Percentiles rank a stretch among this genome's conserved stretches.
phyloP scores from a whole-genome alignment of 2,888 invertebrate species.

The Acrocera orbiculus region DNA sequence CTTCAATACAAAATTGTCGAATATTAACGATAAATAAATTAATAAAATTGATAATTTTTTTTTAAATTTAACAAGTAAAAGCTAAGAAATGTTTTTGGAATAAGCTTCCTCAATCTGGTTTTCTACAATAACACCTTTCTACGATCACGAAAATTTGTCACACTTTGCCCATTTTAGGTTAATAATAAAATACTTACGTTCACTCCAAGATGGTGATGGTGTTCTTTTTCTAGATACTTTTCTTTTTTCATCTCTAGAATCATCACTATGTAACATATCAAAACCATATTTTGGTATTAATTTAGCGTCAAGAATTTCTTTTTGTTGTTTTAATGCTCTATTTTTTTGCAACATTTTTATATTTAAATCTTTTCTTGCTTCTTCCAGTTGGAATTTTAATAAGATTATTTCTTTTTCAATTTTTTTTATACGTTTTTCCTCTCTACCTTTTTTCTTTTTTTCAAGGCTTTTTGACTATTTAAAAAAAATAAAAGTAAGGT shows the following conservation, averaged over 20 bases:
- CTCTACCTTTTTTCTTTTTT: constrained; percentile 27
- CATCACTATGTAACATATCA: constrained; percentile 30
- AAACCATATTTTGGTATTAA: constrained; percentile 24
- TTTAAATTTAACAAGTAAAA: too few species aligned
- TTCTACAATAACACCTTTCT: too few species aligned
- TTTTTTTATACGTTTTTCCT: constrained; percentile 29
- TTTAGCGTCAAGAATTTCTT: not conserved
- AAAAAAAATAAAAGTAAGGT: too few species aligned
- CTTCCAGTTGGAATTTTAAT: constrained; percentile 19
- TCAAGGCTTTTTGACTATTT: constrained; percentile 18
- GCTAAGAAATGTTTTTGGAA: too few species aligned
- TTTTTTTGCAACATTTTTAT: not conserved
- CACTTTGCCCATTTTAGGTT: too few species aligned
- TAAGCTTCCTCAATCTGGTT: too few species aligned
- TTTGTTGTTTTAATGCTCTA: not conserved
- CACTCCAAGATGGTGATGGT: constrained; percentile 31
- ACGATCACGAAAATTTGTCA: too few species aligned
- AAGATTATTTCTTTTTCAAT: constrained; percentile 20
- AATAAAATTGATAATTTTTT: too few species aligned
- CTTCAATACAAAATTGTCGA: constrained; percentile 31
- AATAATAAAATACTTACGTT: constrained; percentile 28
- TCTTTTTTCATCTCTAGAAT: constrained; percentile 31
- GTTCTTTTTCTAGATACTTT: constrained; percentile 22
- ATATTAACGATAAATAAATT: too few species aligned
- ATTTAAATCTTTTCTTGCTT: constrained; percentile 10